A percentile compares a stretch with the other conserved stretches of the same genome.
Conservation (phyloP, 2,888 invertebrate genomes). For the Phragmatobia fuliginosa region DNA sequence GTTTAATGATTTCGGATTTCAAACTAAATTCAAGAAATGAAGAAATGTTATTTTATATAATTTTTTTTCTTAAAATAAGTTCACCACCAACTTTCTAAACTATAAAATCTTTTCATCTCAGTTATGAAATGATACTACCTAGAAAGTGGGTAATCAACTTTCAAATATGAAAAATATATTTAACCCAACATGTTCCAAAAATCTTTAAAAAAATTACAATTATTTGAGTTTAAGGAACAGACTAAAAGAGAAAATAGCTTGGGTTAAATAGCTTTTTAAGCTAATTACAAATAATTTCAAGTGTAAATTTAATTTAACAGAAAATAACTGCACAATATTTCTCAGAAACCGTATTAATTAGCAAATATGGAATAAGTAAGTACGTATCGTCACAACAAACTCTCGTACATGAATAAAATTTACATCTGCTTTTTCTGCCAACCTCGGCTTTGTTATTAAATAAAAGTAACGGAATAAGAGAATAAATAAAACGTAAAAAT, state of each 20-base stretch:
- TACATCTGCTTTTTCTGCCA: conserved; percentile 59
- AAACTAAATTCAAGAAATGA: too few species aligned
- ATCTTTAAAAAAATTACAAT: too few species aligned
- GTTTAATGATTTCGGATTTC: too few species aligned
- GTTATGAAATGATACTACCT: too few species aligned
- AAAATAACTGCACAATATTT: conserved; percentile 52
- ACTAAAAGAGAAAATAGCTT: not conserved
- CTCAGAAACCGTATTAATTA: conserved; percentile 63
- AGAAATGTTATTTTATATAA: too few species aligned
- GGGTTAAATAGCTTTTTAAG: not conserved
- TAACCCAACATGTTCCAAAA: too few species aligned
- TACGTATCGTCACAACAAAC: conserved; percentile 41
- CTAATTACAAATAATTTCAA: not conserved
- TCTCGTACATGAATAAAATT: conserved; percentile 66
- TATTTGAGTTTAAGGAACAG: too few species aligned
- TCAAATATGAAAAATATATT: too few species aligned
- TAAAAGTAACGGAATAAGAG: conserved; percentile 38
- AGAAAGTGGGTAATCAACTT: too few species aligned
- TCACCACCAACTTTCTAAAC: too few species aligned
- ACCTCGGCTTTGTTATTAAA: conserved; percentile 46
- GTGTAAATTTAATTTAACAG: conserved; percentile 40
- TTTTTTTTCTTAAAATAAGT: too few species aligned
- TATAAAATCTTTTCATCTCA: too few species aligned
- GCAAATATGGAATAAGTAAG: conserved; percentile 56
- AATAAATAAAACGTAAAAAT: conserved; percentile 26